These are phyloP conservation scores for Apomyelois bistriatella DNA, from an alignment of 2,888 invertebrate genomes.

Conservation along the genomic window DNA sequence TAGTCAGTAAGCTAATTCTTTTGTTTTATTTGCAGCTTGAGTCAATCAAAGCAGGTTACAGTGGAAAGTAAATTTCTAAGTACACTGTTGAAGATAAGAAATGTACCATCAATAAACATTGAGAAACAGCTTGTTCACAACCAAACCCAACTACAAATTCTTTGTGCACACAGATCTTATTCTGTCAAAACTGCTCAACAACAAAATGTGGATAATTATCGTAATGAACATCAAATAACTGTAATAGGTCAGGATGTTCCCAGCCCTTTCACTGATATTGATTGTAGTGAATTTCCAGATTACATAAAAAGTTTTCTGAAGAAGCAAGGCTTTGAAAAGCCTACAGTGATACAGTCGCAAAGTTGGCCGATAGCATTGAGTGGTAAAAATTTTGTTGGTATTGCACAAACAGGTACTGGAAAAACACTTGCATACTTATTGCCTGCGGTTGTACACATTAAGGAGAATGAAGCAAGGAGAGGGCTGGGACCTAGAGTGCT, in stretches of 20 bases:
- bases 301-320: constrained; percentile 82
- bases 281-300: constrained; percentile 87
- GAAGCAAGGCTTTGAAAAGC: constrained; percentile 83
- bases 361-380: constrained; percentile 91
- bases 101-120: constrained; percentile 17
- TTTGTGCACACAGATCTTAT: constrained; percentile 36
- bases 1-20: background rate
- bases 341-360: constrained; percentile 91
- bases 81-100: background rate
- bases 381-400: constrained; percentile 90
- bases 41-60: background rate
- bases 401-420: constrained; percentile 90
- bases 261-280: constrained; percentile 86
- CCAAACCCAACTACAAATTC: constrained; percentile 21
- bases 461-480: constrained; percentile 84
- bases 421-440: constrained; percentile 88
- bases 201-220: constrained; percentile 81
- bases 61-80: background rate
- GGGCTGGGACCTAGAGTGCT: constrained; percentile 90
- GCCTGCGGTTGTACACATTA: constrained; percentile 91
- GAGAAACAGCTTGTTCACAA: constrained; percentile 24
- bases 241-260: constrained; percentile 85
- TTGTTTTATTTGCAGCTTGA: background rate
- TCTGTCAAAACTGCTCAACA: constrained; percentile 47
- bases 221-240: constrained; percentile 84